phyloP scores from a whole-genome alignment of 1,140 invertebrate genomes.

The Hylaeus anthracinus region DNA sequence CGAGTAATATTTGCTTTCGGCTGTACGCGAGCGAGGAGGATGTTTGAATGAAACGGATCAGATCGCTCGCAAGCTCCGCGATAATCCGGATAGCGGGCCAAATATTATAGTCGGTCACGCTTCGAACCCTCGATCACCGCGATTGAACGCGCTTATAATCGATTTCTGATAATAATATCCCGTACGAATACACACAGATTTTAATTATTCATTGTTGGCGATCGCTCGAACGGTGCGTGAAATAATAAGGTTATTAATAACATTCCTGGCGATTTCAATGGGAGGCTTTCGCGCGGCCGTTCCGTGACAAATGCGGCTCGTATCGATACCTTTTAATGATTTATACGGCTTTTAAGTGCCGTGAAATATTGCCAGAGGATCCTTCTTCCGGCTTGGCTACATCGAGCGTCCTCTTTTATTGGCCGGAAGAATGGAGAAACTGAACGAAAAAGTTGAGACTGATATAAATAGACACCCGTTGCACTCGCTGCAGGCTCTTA shows the following conservation, averaged over 20 bases:
- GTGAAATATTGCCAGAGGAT: not conserved
- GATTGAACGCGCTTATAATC: constrained; percentile 21
- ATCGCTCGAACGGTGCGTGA: not conserved
- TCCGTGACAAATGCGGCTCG: not conserved
- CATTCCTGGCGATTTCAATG: not conserved
- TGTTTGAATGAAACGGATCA: constrained; percentile 6
- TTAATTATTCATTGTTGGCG: constrained; percentile 16
- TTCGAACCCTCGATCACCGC: not conserved
- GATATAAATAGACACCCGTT: not conserved
- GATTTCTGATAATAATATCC: constrained; percentile 11
- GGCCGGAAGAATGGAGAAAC: not conserved
- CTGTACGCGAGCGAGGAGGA: not conserved
- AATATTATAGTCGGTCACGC: not conserved
- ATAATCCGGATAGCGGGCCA: constrained; percentile 3
- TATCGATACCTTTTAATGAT: constrained; percentile 1
- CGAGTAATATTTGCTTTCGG: not conserved
- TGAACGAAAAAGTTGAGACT: not conserved
- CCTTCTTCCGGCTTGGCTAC: not conserved
- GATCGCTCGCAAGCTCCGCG: not conserved
- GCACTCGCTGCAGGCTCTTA: not conserved
- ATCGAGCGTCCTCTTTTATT: not conserved
- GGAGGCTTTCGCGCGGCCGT: not conserved
- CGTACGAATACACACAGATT: not conserved
- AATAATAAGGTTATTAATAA: constrained; percentile 29
- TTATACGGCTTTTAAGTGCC: not conserved